A percentile compares a stretch with the other conserved stretches of the same genome.
Evolutionary conservation across 2,888 invertebrate species (phyloP).

Genomic region (Helleia helle): DNA sequence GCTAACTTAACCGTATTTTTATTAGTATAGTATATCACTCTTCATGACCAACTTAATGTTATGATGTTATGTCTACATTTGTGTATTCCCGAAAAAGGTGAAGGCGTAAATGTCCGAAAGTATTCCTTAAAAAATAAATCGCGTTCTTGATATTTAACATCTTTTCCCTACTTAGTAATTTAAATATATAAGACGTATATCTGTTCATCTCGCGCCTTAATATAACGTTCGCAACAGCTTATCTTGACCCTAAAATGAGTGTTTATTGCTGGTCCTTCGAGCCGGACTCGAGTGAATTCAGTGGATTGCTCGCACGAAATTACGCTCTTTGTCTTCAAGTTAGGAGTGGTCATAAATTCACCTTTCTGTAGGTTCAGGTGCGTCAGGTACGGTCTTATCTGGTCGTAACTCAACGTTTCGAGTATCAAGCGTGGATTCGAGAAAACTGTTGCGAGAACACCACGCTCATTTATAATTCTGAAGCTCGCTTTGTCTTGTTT

Average conservation of each 20-base stretch:
- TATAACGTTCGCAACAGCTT: constrained; percentile 49
- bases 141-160: constrained; percentile 23
- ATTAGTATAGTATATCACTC: too few species aligned
- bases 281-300: constrained; percentile 36
- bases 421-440: constrained; percentile 23
- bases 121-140: constrained; percentile 21
- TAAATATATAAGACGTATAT: constrained; percentile 32
- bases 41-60: too few species aligned
- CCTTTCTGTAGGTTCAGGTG: constrained; percentile 47
- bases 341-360: constrained; percentile 31
- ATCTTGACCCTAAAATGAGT: constrained; percentile 60
- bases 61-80: too few species aligned
- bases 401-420: constrained; percentile 53
- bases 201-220: constrained; percentile 46
- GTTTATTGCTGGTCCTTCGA: constrained; percentile 60
- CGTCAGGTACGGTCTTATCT: constrained; percentile 40
- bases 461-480: constrained; percentile 18
- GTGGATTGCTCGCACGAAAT: constrained; percentile 27
- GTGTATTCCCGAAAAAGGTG: too few species aligned
- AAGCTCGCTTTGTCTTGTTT: constrained; percentile 3
- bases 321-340: constrained; percentile 34
- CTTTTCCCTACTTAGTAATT: constrained; percentile 36
- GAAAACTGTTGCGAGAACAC: too few species aligned
- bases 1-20: too few species aligned
- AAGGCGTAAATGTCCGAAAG: too few species aligned